phyloP scores from a whole-genome alignment of 1,140 invertebrate species.

The Drosophila ohnishii region DNA sequence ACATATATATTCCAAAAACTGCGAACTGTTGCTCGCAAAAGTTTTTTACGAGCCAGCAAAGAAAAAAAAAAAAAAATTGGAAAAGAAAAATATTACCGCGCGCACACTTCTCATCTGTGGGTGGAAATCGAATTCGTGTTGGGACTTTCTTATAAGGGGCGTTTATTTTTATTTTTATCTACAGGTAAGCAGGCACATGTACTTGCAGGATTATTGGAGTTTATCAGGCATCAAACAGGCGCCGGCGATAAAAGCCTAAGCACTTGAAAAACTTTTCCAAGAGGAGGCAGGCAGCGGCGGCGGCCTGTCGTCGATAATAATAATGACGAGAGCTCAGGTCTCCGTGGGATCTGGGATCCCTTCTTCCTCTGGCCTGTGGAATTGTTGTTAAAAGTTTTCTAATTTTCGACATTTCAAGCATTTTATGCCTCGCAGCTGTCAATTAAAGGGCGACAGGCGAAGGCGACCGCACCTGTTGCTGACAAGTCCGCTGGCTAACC shows the following conservation, averaged over 20 bases:
- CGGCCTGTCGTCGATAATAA: slow-evolving; percentile 56
- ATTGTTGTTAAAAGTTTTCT: slow-evolving; percentile 82
- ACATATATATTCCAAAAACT: slow-evolving; percentile 9
- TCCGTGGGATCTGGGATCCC: background rate
- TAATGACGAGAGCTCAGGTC: slow-evolving; percentile 60
- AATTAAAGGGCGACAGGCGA: slow-evolving; percentile 69
- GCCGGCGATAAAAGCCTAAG: slow-evolving; percentile 76
- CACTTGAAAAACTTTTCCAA: slow-evolving; percentile 70
- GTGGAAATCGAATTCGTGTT: slow-evolving; percentile 74
- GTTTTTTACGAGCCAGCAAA: slow-evolving; percentile 61
- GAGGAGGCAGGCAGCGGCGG: background rate
- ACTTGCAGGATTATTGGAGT: slow-evolving; percentile 73
- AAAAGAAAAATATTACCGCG: slow-evolving; percentile 59
- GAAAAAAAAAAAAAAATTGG: slow-evolving; percentile 13
- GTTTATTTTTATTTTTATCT: slow-evolving; percentile 71
- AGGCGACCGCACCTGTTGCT: slow-evolving; percentile 74
- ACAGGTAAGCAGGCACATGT: slow-evolving; percentile 70
- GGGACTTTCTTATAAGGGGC: slow-evolving; percentile 64
- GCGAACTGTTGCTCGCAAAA: slow-evolving; percentile 68
- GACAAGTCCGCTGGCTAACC: slow-evolving; percentile 41
- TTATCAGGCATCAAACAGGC: slow-evolving; percentile 68
- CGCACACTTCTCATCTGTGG: slow-evolving; percentile 51
- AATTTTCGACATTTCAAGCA: slow-evolving; percentile 80
- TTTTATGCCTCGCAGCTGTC: slow-evolving; percentile 79
- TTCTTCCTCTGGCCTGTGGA: slow-evolving; percentile 8